Conservation (phyloP, 2,797 vertebrate genomes). For the Mormyrops boulengeri region DNA sequence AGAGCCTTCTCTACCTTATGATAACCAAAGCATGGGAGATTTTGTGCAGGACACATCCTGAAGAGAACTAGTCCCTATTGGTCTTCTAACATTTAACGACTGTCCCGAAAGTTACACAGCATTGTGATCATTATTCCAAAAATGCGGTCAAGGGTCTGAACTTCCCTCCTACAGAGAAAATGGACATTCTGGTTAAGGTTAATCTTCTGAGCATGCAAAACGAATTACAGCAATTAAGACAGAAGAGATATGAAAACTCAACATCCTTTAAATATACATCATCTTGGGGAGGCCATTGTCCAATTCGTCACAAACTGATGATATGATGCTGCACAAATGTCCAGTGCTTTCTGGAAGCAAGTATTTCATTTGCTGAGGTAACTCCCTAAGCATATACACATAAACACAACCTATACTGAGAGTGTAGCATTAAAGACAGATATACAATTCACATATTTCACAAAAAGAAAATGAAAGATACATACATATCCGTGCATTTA, state of each 20-base stretch:
- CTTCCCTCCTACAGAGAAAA: neutral
- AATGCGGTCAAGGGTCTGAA: neutral
- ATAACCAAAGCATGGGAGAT: neutral
- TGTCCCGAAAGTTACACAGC: neutral
- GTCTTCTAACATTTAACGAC: neutral
- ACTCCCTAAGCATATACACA: neutral
- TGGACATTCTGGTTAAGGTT: neutral
- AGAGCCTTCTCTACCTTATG: neutral
- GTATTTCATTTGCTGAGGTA: neutral
- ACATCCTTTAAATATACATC: neutral
- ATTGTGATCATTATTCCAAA: neutral
- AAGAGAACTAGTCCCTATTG: neutral
- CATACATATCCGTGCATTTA: neutral
- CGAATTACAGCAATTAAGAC: neutral
- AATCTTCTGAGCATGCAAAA: neutral
- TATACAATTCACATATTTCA: neutral
- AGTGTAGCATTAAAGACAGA: neutral
- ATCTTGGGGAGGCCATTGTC: neutral
- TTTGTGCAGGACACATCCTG: neutral
- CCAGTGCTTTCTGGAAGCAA: neutral
- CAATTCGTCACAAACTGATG: neutral
- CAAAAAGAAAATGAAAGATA: neutral
- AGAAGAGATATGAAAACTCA: neutral
- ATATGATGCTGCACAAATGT: neutral
- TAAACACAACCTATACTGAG: neutral